A percentile compares a stretch with the other conserved stretches of the same genome.
phyloP scores from a whole-genome alignment of 2,888 invertebrate species.

The Diloba caeruleocephala region DNA sequence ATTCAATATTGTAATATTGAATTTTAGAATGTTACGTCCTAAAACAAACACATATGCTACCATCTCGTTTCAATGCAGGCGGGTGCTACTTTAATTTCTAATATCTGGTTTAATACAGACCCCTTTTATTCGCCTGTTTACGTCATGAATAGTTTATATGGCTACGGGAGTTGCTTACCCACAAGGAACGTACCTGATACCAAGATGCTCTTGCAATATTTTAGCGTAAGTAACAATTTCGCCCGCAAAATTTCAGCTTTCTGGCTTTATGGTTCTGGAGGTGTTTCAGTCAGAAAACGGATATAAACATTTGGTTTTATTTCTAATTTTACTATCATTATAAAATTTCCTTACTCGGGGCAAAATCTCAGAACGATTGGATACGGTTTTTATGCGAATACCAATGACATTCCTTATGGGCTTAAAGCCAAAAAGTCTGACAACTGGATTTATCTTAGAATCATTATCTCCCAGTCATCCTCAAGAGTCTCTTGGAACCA shows the following conservation, averaged over 20 bases:
- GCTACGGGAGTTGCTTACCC: slow-evolving; percentile 35
- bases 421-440: too few species aligned
- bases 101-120: slow-evolving; percentile 50
- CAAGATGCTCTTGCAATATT: slow-evolving; percentile 43
- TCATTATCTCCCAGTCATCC: too few species aligned
- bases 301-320: slow-evolving; percentile 34
- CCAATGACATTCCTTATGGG: too few species aligned
- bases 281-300: slow-evolving; percentile 36
- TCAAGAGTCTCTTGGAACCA: too few species aligned
- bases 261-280: slow-evolving; percentile 47
- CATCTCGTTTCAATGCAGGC: slow-evolving; percentile 44
- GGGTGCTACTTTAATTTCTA: slow-evolving; percentile 53
- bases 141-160: slow-evolving; percentile 56
- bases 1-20: too few species aligned
- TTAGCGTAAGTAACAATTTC: slow-evolving; percentile 51
- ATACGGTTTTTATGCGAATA: too few species aligned
- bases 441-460: too few species aligned
- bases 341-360: slow-evolving; percentile 28
- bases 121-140: slow-evolving; percentile 54
- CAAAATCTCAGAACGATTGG: too few species aligned
- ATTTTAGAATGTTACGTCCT: slow-evolving; percentile 62
- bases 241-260: slow-evolving; percentile 42
- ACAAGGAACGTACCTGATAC: slow-evolving; percentile 38
- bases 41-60: slow-evolving; percentile 57
- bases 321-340: slow-evolving; percentile 37